Base-by-base conservation (phyloP, 2,797 vertebrate species). In the Sebastolobus altivelis region DNA sequence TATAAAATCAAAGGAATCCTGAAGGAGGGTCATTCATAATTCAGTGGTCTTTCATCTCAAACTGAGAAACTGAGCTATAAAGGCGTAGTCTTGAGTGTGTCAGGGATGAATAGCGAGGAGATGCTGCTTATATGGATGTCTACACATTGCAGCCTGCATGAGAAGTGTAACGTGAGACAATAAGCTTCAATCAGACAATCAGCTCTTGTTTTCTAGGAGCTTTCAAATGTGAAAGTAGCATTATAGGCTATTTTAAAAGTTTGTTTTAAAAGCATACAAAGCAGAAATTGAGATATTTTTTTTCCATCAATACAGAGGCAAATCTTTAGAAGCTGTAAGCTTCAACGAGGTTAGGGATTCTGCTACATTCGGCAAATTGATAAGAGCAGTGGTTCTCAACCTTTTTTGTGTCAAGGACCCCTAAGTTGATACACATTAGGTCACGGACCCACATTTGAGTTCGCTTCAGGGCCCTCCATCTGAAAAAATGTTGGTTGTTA, bases 11-110 rank as follows among this genome's bases (percentile, higher is more conserved):
- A 33, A 58, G 65, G 65, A 74, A 76, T 69, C 35, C 25, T 56
- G 18, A 73, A 82, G n/a, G 22, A 73, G 68, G 68, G 56, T 71
- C 55, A 83, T 89, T 80, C 33, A 86, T 91, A 79, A 89, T 92
- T 88, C 35, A 90, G 59, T 18, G 60, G 66, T 49, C 9, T 79
- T 80, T 85, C 81, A 79, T 80, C 72, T 87, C 65, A 60, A 49
- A 77, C 52, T 14, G 25, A 75, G 60, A 49, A 29, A 13, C n/a
- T 18, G n/a, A 38, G 25, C 22, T 18, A 33, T 46, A 59, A 43
- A 77, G 31, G 43, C 56, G 3, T 2, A 31, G 59, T 70, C 58
- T 49, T 76, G 69, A 25, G 56, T 56, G 63, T 74, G 52, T 68
- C 37, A 18, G 43, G 20, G 61, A 66, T 52, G 33, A 72, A 81